Percentiles rank a stretch among this genome's conserved stretches.
These are phyloP conservation scores for Pogonophryne albipinna DNA, from an alignment of 2,797 vertebrate genomes.

Conservation along the genomic window DNA sequence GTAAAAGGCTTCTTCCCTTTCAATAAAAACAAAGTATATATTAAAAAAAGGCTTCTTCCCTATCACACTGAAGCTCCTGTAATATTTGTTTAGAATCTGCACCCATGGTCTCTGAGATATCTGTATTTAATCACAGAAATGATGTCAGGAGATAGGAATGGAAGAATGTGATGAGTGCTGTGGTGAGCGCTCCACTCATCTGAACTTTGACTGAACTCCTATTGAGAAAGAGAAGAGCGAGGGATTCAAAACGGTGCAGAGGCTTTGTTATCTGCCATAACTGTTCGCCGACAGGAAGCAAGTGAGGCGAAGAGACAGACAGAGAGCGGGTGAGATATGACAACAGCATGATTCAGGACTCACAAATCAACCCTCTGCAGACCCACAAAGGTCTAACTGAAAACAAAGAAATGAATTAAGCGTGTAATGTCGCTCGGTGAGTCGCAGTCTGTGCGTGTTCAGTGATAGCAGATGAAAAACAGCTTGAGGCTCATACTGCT, in stretches of 20 bases:
- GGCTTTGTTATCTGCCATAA: constrained; percentile 55
- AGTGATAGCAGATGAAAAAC: constrained; percentile 51
- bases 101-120: background rate
- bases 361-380: constrained; percentile 10
- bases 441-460: constrained; percentile 42
- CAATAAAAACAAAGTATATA: no score
- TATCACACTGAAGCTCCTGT: background rate
- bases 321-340: constrained; percentile 13
- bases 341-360: constrained; percentile 17
- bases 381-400: constrained; percentile 4
- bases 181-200: constrained; percentile 23
- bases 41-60: background rate
- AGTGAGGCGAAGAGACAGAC: constrained; percentile 38
- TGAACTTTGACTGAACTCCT: constrained; percentile 58
- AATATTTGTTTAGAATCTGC: background rate
- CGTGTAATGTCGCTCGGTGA: constrained; percentile 49
- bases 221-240: constrained; percentile 30
- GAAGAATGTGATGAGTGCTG: constrained; percentile 3
- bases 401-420: constrained; percentile 37
- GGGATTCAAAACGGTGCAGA: constrained; percentile 25
- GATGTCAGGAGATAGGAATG: constrained; percentile 5
- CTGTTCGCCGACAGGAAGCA: constrained; percentile 33
- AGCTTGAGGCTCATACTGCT: constrained; percentile 31
- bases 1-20: no score
- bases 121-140: background rate